These are phyloP conservation scores for Chironomus striatipennis DNA, from an alignment of 1,140 invertebrate genomes.

Conservation along the genomic window DNA sequence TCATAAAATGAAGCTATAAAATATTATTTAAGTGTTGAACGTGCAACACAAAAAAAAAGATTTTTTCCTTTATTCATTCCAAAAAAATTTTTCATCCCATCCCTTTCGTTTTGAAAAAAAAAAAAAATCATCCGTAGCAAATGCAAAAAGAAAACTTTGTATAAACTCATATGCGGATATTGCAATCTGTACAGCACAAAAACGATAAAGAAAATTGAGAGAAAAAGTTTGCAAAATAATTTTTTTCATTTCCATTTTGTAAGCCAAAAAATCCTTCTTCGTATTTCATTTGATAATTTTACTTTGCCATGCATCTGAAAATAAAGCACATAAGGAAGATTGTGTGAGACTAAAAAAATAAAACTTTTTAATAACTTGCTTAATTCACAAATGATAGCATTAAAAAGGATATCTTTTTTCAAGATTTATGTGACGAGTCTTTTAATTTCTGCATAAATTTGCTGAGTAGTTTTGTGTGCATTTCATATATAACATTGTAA, in stretches of 20 bases:
- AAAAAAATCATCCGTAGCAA: not conserved
- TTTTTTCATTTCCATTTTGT: not conserved
- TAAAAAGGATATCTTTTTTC: not conserved
- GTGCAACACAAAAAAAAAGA: not conserved
- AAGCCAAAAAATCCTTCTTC: no score
- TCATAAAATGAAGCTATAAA: constrained; percentile 1
- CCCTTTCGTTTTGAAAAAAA: not conserved
- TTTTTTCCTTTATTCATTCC: no score
- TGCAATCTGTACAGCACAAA: not conserved
- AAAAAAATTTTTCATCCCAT: no score
- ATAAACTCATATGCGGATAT: not conserved
- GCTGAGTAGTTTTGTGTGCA: no score
- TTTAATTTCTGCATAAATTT: no score
- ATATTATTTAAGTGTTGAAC: constrained; percentile 11
- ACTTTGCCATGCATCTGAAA: no score
- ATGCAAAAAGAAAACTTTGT: not conserved
- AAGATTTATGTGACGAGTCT: no score
- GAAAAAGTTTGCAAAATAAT: no score
- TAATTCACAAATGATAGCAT: not conserved
- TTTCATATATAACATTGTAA: no score
- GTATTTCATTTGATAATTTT: no score
- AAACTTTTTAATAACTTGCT: not conserved
- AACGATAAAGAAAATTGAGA: not conserved
- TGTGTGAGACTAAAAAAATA: not conserved
- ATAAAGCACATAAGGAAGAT: not conserved